A percentile compares a stretch with the other conserved stretches of the same genome.
Conservation (phyloP, 2,797 vertebrate genomes). For the Cynopterus sphinx region DNA sequence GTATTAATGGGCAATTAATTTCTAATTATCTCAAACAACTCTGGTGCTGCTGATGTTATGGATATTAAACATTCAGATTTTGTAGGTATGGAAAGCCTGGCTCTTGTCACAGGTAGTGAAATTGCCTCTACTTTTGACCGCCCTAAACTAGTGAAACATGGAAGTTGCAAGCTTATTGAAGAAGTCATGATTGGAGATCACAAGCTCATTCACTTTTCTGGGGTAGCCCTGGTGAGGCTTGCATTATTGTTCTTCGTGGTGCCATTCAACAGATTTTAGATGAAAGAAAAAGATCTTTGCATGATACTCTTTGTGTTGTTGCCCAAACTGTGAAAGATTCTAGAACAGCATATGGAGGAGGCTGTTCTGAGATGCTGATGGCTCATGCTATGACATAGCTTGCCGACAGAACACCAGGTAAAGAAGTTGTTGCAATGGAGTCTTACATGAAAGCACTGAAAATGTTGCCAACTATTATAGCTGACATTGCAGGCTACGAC, state of each 20-base stretch:
- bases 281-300: constrained; percentile 97
- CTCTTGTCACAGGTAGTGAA: constrained; percentile 98
- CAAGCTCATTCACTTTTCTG: constrained; percentile 97
- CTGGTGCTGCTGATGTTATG: constrained; percentile 96
- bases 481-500: constrained; percentile 98
- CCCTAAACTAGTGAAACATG: constrained; percentile 96
- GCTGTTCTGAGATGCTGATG: constrained; percentile 99
- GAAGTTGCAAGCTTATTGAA: constrained; percentile 97
- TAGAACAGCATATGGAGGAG: constrained; percentile 96
- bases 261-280: constrained; percentile 99
- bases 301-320: constrained; percentile 96
- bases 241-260: constrained; percentile 95
- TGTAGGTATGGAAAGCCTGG: constrained; percentile 94
- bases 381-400: constrained; percentile 94
- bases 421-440: constrained; percentile 98
- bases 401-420: constrained; percentile 95
- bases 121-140: constrained; percentile 98
- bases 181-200: constrained; percentile 99
- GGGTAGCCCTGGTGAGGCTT: constrained; percentile 96
- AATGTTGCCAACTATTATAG: constrained; percentile 98
- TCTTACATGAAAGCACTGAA: constrained; percentile 95
- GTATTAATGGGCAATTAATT: constrained; percentile 99
- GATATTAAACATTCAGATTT: constrained; percentile 99
- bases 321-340: constrained; percentile 97
- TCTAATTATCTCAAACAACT: constrained; percentile 99